These are phyloP conservation scores for Sebastes kiyomatsui DNA, from an alignment of 2,797 vertebrate genomes.

Conservation along the genomic window DNA sequence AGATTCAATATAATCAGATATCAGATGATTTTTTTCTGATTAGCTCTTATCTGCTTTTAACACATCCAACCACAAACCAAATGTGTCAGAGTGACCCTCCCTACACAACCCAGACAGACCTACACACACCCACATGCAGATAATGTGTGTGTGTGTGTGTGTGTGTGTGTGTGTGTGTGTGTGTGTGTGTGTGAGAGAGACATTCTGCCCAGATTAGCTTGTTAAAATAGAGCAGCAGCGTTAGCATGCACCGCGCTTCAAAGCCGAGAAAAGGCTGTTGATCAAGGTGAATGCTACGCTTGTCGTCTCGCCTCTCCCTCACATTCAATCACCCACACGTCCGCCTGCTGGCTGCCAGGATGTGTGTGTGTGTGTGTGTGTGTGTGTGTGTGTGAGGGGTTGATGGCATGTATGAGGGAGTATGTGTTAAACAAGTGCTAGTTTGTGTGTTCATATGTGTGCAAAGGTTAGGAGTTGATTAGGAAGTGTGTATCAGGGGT, in stretches of 20 bases:
- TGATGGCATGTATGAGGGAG: neutral
- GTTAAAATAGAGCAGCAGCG: slow-evolving; percentile 70
- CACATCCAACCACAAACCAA: neutral
- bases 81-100: neutral
- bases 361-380: slow-evolving; percentile 1
- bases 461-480: slow-evolving; percentile 24
- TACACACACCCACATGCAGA: neutral
- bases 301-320: slow-evolving; percentile 58
- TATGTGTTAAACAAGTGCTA: neutral
- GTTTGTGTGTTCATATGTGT: slow-evolving; percentile 5
- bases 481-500: neutral
- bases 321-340: slow-evolving; percentile 56
- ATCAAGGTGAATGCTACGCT: slow-evolving; percentile 76
- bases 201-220: slow-evolving; percentile 65
- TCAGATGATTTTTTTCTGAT: neutral
- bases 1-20: neutral
- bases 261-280: slow-evolving; percentile 67
- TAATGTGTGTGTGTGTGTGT: neutral
- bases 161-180: neutral
- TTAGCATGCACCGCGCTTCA: slow-evolving; percentile 58
- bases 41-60: neutral
- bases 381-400: neutral
- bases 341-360: slow-evolving; percentile 24
- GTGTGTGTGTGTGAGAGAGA: neutral
- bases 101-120: neutral